Evolutionary conservation across 2,797 vertebrate species (phyloP), one percentile per base, ranked within the genome.

Genomic region (Sandelia bainsii): DNA sequence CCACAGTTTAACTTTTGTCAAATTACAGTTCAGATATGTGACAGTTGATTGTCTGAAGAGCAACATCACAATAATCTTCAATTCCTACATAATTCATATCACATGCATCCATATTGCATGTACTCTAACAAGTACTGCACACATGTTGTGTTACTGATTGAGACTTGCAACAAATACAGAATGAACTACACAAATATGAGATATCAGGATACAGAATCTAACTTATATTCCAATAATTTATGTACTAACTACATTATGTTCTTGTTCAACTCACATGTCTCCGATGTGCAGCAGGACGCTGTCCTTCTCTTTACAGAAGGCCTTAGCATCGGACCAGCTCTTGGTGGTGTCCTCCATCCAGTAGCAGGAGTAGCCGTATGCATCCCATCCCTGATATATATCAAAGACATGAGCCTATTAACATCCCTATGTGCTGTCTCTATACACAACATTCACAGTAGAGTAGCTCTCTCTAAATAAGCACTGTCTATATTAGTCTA

Each of bases 291-390:
- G 81, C 75, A 95, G 62, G 59, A 80, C 76, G 72, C 89, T 84
- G 14, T 79, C 85, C 81, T 63, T 64, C 11, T 57, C 71, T 25
- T 86, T 63, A 44, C 95, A 95, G 83, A 94, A 94, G 1, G 46
- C 78, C 62, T 94, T 94, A 2, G 95, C 94, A 0, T 94, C 92
- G 0, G 84, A 70, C 75, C 94, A 94, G 72, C 57, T 94, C 81
- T 69, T 90, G 39, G 83, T 8, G 0, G 66, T 81, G 70, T 94
- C 91, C 73, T 95, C 94, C 82, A 93, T 93, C 93, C 90, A 95
- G 84, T 95, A 95, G 87, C 95, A 95, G 14, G 89, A 64, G 71
- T 93, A 95, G 8, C 81, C 92, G 7, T 94, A 95, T 0, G 91
- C 93, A 59, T 93, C 90, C 95, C 95, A 95, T 52, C 92, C 94